Base-by-base conservation (phyloP, 2,888 invertebrate genomes). In the Lissonota sp. region DNA sequence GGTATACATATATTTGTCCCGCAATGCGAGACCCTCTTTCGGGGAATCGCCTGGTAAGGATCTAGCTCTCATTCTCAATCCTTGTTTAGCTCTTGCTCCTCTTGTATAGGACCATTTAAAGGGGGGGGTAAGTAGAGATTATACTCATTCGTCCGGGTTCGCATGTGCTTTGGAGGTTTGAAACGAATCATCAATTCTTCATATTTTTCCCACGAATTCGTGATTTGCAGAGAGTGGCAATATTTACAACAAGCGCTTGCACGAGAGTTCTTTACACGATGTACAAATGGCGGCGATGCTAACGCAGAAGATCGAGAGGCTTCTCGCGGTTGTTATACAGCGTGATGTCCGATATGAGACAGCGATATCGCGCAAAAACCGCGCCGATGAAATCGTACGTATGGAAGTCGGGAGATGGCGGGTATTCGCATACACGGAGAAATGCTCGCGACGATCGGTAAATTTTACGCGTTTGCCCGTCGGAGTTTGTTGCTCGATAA, bases 41-140 rank as follows among this genome's bases (percentile, higher is more conserved):
- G 90, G 71, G 82, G 89, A 90, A 90, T 88, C 86, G 85, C 26
- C 26, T 84, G 83, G 82, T 80, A 80, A 86, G 87, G 87, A 90
- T 89, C 88, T 79, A 66, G 40, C 76, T 72, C 72, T 72, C 62
- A 39, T 69, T 63, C 72, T 63, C 66, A 12, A 55, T 46, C 40
- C 26, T 12, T 40, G 40, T 46, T 51, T n/a, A n/a, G 44, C 66
- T 49, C 37, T 60, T 46, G 40, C 42, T 58, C 4, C 16, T 63
- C 51, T 49, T 26, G 57, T 39, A 46, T 26, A 14, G 55, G 16
- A 26, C 57, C 26, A 8, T 62, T 63, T 58, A 57, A 63, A 7
- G 57, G 55, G 53, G 66, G 71, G 40, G 62, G 16, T 62, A 6
- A 53, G 55, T 46, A 14, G 53, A 53, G 53, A 5, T 53, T 53